phyloP scores from a whole-genome alignment of 2,113 vertebrate species.

The Vombatus ursinus region DNA sequence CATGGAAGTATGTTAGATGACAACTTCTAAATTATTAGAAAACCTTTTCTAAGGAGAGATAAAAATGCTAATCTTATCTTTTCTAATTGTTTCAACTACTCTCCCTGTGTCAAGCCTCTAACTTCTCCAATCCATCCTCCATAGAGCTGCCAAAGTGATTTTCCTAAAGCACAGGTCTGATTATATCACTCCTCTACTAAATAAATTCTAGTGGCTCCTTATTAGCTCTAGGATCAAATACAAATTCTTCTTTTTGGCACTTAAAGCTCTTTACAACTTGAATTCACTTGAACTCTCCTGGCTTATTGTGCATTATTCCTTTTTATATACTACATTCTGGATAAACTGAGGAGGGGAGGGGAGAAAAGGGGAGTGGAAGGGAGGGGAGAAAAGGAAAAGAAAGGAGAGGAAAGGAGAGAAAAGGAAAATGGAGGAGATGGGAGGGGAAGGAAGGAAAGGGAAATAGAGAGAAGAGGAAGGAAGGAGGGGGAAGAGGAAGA shows the following conservation, averaged over 20 bases:
- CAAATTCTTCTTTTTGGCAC: neutral
- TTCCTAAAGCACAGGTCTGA: neutral
- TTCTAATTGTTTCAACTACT: neutral
- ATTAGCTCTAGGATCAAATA: neutral
- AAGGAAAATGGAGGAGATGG: neutral
- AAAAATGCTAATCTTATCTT: neutral
- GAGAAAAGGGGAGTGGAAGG: no score
- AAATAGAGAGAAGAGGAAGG: neutral
- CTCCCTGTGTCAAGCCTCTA: neutral
- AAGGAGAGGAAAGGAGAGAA: neutral
- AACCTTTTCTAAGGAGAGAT: neutral
- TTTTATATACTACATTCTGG: neutral
- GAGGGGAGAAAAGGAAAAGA: neutral
- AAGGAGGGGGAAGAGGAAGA: neutral
- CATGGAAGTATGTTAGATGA: neutral
- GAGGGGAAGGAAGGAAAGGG: accelerated
- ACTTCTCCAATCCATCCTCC: neutral
- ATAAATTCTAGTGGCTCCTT: neutral
- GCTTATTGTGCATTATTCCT: neutral
- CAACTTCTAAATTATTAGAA: neutral
- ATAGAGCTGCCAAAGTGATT: neutral
- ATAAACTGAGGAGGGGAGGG: neutral
- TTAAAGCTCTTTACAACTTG: neutral
- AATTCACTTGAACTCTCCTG: neutral
- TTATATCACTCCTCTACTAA: neutral